Percentiles rank a stretch among this genome's conserved stretches.
phyloP scores from a whole-genome alignment of 2,797 vertebrate species.

The Scolopax rusticola region DNA sequence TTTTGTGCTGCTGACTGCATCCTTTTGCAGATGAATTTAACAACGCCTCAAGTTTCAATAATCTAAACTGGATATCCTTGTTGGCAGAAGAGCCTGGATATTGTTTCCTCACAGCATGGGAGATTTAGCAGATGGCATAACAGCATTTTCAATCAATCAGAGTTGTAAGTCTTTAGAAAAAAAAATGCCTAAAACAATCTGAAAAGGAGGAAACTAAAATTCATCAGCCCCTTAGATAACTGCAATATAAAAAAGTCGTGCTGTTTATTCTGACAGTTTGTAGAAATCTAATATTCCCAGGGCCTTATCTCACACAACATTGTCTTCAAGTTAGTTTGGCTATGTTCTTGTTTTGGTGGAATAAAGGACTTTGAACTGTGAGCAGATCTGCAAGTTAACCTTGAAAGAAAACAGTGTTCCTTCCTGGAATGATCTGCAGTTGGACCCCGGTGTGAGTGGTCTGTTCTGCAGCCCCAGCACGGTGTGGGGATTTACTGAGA shows the following conservation, averaged over 20 bases:
- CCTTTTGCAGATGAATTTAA: not conserved
- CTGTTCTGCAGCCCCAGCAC: not conserved
- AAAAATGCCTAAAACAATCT: not conserved
- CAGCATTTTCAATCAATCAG: not conserved
- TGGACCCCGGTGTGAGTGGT: not conserved
- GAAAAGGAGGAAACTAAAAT: not conserved
- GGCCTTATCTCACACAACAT: not conserved
- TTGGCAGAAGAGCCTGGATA: not conserved
- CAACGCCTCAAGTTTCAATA: not conserved
- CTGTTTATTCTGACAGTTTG: not conserved
- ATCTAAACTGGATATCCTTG: not conserved
- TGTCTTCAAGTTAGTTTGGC: not conserved
- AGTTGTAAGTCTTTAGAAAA: not conserved
- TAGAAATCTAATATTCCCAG: not conserved
- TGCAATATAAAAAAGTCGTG: not conserved
- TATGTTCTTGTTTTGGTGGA: not conserved
- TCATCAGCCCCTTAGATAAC: not conserved
- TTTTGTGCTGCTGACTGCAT: not conserved
- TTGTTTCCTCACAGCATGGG: not conserved
- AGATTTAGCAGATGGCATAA: not conserved
- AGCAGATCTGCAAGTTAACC: not conserved
- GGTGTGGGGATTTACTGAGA: not conserved
- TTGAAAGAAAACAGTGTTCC: not conserved
- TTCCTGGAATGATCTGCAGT: not conserved
- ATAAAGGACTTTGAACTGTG: not conserved